Base-by-base conservation (phyloP, 2,888 invertebrate genomes). In the Patella pellucida region DNA sequence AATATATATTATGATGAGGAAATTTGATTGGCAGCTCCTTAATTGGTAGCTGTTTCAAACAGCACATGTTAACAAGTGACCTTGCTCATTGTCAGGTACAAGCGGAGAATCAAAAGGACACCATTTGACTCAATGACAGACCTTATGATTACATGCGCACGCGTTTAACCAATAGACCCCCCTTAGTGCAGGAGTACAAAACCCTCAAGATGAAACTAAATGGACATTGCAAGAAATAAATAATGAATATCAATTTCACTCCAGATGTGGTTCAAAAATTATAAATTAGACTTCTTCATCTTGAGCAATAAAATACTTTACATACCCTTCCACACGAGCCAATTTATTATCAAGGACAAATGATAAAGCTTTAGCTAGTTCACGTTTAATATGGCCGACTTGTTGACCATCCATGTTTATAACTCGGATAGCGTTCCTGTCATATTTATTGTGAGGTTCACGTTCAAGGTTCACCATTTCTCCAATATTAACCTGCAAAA, bases 301-400 rank as follows among this genome's bases (percentile, higher is more conserved):
- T 16, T 50, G n/a, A 23, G 19, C 51, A 15, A 16, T 2, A 23
- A 54, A 27, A 52, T 4, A 12, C 11, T 52, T 72, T 27, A 75
- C 77, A 69, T 79, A 84, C 84, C 83, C 84, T 71, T 84, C 83
- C 7, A 83, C 68, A 50, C 83, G 79, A 16, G 81, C 82, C 68
- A 80, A 68, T 12, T 75, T 76, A 52, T 72, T 76, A 72, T 85
- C 84, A 23, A 84, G 70, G 52, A 85, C 80, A 50, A 67, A 74
- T 5, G 85, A 75, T 5, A 85, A 75, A 2, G 85, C 79, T 67
- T 54, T 78, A 15, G 85, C 85, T 54, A 83, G 75, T 70, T 85
- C 84, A 71, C 81, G 74, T 72, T 84, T 85, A 41, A 85, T 84
- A 71, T 85, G 84, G 2, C 85, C 85, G 23, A 85, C 85, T 52